Base-by-base conservation (phyloP, 2,888 invertebrate species). In the Drosophila borealis region DNA sequence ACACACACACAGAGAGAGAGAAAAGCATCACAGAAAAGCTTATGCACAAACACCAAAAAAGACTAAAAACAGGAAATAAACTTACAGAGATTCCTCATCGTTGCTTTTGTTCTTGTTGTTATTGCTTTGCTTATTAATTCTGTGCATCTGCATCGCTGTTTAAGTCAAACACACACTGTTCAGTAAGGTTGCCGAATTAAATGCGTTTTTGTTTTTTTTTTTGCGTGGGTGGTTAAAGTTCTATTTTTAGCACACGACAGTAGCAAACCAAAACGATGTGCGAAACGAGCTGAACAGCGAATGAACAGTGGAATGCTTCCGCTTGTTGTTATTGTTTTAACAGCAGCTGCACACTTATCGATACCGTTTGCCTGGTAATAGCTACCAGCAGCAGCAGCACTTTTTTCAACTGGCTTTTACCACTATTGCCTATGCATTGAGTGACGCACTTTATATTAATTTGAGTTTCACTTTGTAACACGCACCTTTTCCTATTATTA, bases 231-330 rank as follows among this genome's bases (percentile, higher is more conserved):
- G 88, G 78, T 76, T 86, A 59, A 73, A 67, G 59, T 71, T 71
- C 78, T 89, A 89, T 89, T 89, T 89, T 89, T 89, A 89, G 90
- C 78, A 66, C 70, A 84, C 53, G 44, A 65, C 44, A 65, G 44
- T 53, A 78, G 56, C 42, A 68, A 59, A 50, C 19, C 44, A 62
- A 57, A 57, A 55, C 70, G 59, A 71, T 49, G 62, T 75, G 66
- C 71, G 61, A 81, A 78, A 66, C 69, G 65, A 81, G 61, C 76
- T 81, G 72, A 84, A 70, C 65, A 51, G 69, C 82, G 59, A 53
- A 39, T 53, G 53, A 70, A 67, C 80, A 69, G 55, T 44, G 70
- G 53, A 76, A 61, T 72, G 69, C 83, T 83, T 80, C 80, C 81
- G 83, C 74, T 76, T 78, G 68, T 78, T 88, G 75, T 84, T 85